phyloP scores from a whole-genome alignment of 2,797 vertebrate genomes.

The Masticophis lateralis region DNA sequence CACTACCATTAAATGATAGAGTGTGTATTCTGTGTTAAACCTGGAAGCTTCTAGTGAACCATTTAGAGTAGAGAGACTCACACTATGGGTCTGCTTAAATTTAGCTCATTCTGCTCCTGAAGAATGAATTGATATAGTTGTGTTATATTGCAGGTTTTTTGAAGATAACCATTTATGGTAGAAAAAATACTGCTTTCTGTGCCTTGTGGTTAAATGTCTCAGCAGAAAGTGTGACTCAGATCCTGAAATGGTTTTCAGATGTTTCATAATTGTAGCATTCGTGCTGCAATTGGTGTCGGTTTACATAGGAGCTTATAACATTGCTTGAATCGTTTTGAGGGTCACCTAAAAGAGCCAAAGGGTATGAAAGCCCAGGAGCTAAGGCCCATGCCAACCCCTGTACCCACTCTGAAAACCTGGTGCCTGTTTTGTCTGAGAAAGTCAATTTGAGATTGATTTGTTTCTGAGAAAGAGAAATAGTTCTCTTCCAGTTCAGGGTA shows the following conservation, averaged over 20 bases:
- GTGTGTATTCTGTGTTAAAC: not conserved
- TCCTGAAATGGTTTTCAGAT: conserved; percentile 74
- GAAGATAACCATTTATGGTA: conserved; percentile 76
- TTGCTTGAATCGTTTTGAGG: not conserved
- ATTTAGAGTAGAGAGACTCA: conserved; percentile 7
- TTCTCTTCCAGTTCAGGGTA: not conserved
- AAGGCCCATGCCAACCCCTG: not conserved
- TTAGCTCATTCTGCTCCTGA: conserved; percentile 30
- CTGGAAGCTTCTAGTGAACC: not conserved
- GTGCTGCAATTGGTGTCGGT: conserved; percentile 5
- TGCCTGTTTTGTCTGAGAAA: not conserved
- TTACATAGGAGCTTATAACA: conserved; percentile 21
- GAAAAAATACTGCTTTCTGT: conserved; percentile 65
- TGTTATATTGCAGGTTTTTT: conserved; percentile 68
- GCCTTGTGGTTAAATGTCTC: conserved; percentile 71
- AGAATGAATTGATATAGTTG: conserved; percentile 57
- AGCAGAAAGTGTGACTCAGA: conserved; percentile 92
- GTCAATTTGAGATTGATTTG: not conserved
- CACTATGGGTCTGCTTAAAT: conserved; percentile 5
- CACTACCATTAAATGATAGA: not conserved
- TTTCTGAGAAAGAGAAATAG: not conserved
- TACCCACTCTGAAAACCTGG: not conserved
- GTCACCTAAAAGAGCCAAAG: not conserved
- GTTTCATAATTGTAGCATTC: conserved; percentile 45
- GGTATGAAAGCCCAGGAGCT: not conserved